phyloP scores from a whole-genome alignment of 2,113 vertebrate species.

The Brachyhypopomus gauderio region DNA sequence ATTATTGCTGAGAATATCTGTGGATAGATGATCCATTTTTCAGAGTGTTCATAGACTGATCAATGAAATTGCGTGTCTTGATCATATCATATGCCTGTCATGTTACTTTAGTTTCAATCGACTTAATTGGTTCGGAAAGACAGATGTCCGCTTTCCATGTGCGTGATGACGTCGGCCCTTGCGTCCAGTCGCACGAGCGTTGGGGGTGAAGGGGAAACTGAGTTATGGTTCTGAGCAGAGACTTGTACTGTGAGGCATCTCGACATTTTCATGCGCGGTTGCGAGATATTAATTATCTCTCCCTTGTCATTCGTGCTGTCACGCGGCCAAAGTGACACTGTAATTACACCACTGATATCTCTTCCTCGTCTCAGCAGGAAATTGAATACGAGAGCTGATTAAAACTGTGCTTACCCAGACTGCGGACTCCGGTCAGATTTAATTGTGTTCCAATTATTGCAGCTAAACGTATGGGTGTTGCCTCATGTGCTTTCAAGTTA shows the following conservation, averaged over 20 bases:
- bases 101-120: no score
- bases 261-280: neutral
- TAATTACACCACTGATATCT: conserved; percentile 40
- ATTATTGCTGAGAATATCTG: no score
- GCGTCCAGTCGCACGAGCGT: neutral
- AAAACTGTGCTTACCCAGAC: conserved; percentile 45
- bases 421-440: conserved; percentile 34
- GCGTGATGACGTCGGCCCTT: neutral
- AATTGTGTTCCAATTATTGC: conserved; percentile 43
- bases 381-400: conserved; percentile 53
- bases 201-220: neutral
- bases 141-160: no score
- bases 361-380: conserved; percentile 50
- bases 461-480: conserved; percentile 21
- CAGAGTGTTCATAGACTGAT: no score
- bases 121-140: no score
- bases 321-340: conserved; percentile 35
- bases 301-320: conserved; percentile 22
- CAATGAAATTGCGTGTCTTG: no score
- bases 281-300: conserved; percentile 47
- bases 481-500: conserved; percentile 20
- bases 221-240: neutral
- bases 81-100: no score
- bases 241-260: neutral
- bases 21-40: no score